Conservation (phyloP, 1,140 invertebrate species). For the Drosophila persimilis region DNA sequence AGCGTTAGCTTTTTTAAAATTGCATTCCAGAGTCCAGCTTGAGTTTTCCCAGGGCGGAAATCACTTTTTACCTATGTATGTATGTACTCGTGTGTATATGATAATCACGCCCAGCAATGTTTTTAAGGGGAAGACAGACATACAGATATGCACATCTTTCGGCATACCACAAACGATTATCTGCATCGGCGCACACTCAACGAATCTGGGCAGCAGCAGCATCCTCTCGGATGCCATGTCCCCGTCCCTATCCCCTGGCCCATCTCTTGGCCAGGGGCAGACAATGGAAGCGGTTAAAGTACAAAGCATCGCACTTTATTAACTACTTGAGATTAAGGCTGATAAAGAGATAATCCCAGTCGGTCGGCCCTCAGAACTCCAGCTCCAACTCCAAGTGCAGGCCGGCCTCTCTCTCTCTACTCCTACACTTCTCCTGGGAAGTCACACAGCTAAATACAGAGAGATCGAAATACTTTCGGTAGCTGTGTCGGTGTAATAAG, state of each 20-base stretch:
- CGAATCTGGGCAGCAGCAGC: conserved; percentile 34
- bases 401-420: conserved; percentile 4
- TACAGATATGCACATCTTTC: conserved; percentile 52
- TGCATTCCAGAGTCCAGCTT: not conserved
- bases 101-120: conserved; percentile 40
- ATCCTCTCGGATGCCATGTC: conserved; percentile 7
- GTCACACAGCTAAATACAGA: conserved; percentile 4
- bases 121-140: conserved; percentile 5
- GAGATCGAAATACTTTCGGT: conserved; percentile 53
- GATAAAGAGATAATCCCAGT: conserved; percentile 82
- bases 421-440: conserved; percentile 27
- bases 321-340: conserved; percentile 83
- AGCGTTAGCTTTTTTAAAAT: not conserved
- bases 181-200: conserved; percentile 69
- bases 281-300: conserved; percentile 77
- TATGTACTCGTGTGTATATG: conserved; percentile 19
- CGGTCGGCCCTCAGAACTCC: conserved; percentile 64
- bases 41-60: conserved; percentile 29
- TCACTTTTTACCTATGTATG: conserved; percentile 28
- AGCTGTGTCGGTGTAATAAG: conserved; percentile 78
- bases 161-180: conserved; percentile 82
- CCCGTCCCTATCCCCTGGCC: not conserved
- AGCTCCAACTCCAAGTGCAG: conserved; percentile 39
- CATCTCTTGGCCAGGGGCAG: conserved; percentile 11
- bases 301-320: conserved; percentile 83